phyloP scores from a whole-genome alignment of 2,888 invertebrate genomes.

The Himalopsyche kuldschensis region DNA sequence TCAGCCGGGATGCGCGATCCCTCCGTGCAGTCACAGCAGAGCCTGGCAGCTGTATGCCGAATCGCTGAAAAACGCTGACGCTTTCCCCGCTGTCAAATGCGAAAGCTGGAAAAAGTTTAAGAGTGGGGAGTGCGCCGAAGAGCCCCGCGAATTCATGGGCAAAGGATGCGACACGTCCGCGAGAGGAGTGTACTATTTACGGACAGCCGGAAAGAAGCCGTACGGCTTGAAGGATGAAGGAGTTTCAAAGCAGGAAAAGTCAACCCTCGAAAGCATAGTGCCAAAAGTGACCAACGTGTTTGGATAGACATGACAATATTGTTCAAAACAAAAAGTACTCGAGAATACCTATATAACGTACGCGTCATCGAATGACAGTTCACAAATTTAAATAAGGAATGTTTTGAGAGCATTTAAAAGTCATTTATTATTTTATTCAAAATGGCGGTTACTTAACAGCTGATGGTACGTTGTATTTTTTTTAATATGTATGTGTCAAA shows the following conservation, averaged over 20 bases:
- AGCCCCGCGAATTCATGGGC: constrained; percentile 46
- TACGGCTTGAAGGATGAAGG: constrained; percentile 46
- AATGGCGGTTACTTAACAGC: no score
- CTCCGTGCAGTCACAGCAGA: constrained; percentile 53
- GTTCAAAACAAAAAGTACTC: no score
- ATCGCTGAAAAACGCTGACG: constrained; percentile 43
- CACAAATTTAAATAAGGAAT: neutral
- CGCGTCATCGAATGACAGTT: no score
- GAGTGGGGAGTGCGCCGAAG: constrained; percentile 4
- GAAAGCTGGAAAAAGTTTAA: constrained; percentile 45
- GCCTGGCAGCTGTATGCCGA: constrained; percentile 48
- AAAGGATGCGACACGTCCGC: constrained; percentile 42
- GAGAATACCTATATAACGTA: no score
- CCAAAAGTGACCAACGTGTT: neutral
- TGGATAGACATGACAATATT: neutral
- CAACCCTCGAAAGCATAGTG: neutral
- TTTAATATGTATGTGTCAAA: no score
- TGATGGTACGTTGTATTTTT: no score
- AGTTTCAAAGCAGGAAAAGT: neutral
- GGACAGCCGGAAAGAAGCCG: constrained; percentile 45
- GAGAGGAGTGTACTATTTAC: constrained; percentile 47
- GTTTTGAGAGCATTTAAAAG: neutral
- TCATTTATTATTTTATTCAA: neutral
- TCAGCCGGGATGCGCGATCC: constrained; percentile 51
- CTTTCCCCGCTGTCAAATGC: constrained; percentile 47